phyloP scores from a whole-genome alignment of 2,888 invertebrate genomes.

The Fragum sueziense region DNA sequence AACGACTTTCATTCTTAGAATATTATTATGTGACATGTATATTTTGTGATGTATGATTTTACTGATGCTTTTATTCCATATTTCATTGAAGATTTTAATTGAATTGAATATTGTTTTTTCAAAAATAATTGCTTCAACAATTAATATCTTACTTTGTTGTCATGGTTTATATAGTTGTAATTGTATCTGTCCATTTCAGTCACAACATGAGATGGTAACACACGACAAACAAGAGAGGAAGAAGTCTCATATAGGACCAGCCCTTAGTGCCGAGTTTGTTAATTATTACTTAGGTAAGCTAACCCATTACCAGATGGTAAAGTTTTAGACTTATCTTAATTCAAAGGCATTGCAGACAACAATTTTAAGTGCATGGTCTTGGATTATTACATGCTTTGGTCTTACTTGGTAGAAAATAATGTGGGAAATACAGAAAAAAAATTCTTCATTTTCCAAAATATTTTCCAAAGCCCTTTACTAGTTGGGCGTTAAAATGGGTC shows the following conservation, averaged over 20 bases:
- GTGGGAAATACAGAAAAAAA: neutral
- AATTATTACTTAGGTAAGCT: constrained; percentile 90
- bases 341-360: neutral
- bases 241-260: constrained; percentile 97
- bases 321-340: neutral
- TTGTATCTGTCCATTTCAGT: constrained; percentile 53
- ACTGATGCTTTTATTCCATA: too few species aligned
- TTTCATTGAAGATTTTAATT: too few species aligned
- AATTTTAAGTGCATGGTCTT: too few species aligned
- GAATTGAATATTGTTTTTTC: too few species aligned
- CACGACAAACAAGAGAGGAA: constrained; percentile 87
- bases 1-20: too few species aligned
- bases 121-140: too few species aligned
- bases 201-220: constrained; percentile 64
- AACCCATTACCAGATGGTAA: neutral
- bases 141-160: too few species aligned
- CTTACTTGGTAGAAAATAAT: neutral
- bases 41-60: too few species aligned
- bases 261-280: constrained; percentile 96
- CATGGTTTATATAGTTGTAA: too few species aligned
- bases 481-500: too few species aligned
- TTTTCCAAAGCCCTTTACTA: neutral
- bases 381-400: too few species aligned
- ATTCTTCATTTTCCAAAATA: neutral
- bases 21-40: too few species aligned